Conservation (phyloP, 2,113 vertebrate genomes). For the Poeciliopsis turrubarensis region DNA sequence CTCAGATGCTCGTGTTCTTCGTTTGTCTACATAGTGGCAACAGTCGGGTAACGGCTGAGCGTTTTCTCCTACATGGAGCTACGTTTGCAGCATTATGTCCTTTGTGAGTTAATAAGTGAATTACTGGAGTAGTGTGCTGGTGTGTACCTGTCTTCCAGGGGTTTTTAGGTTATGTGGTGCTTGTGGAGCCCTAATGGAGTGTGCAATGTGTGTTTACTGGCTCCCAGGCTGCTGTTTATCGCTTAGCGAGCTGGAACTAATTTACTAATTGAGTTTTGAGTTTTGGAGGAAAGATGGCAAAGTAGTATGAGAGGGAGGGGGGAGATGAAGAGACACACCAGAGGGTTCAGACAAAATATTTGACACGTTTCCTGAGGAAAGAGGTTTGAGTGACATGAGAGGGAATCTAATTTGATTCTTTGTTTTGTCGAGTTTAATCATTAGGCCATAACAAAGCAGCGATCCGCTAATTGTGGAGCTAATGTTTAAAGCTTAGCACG, state of each 20-base stretch:
- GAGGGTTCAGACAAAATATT: constrained; percentile 30
- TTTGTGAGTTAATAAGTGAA: constrained; percentile 54
- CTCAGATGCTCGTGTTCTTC: background rate
- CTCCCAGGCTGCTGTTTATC: constrained; percentile 81
- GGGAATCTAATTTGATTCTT: background rate
- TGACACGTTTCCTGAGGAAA: constrained; percentile 19
- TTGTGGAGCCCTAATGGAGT: constrained; percentile 76
- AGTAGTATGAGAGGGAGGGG: constrained; percentile 24
- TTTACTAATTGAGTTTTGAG: constrained; percentile 85
- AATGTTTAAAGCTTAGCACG: too few species aligned
- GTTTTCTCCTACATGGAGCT: background rate
- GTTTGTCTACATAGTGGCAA: background rate
- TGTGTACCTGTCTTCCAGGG: constrained; percentile 56
- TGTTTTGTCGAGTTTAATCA: background rate
- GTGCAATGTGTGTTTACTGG: constrained; percentile 78
- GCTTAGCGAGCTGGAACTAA: constrained; percentile 83
- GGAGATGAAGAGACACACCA: constrained; percentile 29
- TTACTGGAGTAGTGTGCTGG: constrained; percentile 41
- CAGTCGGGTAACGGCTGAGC: constrained; percentile 1
- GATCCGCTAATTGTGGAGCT: too few species aligned
- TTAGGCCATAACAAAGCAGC: too few species aligned
- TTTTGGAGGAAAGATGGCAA: constrained; percentile 54
- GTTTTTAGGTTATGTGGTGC: constrained; percentile 57
- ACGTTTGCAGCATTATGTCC: constrained; percentile 31
- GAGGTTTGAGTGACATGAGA: background rate